Evolutionary conservation across 2,888 invertebrate genomes (phyloP), one percentile per base, ranked within the genome.

Genomic region (Melieria picta): DNA sequence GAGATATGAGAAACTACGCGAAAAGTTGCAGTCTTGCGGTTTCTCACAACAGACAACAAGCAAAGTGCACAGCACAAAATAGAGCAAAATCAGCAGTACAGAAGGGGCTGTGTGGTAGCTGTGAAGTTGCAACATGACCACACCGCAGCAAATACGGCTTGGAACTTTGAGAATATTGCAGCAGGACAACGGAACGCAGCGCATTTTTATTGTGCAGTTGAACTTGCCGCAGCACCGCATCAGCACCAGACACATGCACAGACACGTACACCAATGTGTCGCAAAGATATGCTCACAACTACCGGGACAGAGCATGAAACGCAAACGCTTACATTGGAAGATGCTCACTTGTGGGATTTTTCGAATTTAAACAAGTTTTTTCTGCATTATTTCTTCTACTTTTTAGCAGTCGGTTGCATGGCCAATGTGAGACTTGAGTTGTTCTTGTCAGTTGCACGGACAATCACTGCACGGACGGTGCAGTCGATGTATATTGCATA

Each of bases 301-400:
- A 62, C n/a, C 56, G 62, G 65, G 60, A 65, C 64, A 56, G 58
- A 70, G 30, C 47, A 52, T 43, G n/a, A 9, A 65, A 57, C 61
- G 63, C 50, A 58, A 68, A 71, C 56, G 56, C 67, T 66, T 67
- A 70, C 73, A 72, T 73, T 76, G 55, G 66, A 70, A 71, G 73
- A 72, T 66, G 69, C 72, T 71, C 72, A 67, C 43, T 74, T 74
- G 58, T 57, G 52, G 64, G 62, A 61, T 42, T 65, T 72, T 71
- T 58, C 50, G 30, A 43, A 43, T 65, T 65, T 45, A 43, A 7
- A 50, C 43, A 50, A n/a, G 42, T 55, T 64, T 60, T 0, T 45
- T 48, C 62, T 68, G 3, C 47, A 5, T 7, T 30, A 30, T 30
- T 30, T 30, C 30, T 30, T 30, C 30, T 2, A 30, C 30, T 30